Evolutionary conservation across 2,797 vertebrate species (phyloP).

Genomic region (Pachyuromys duprasi): DNA sequence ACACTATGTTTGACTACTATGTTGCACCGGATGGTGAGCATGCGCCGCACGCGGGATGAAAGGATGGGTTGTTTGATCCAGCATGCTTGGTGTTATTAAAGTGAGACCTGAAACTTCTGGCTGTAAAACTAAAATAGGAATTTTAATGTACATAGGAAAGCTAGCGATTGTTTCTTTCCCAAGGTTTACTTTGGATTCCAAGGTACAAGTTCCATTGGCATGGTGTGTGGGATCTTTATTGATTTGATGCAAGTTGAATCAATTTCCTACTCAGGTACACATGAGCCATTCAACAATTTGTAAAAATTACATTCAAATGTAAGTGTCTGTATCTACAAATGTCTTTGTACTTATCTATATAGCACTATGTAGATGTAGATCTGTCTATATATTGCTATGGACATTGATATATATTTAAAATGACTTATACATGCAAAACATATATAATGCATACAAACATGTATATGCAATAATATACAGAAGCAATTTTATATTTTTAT

Average conservation of each 20-base stretch:
- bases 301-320: neutral
- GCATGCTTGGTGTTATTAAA: neutral
- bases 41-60: rapidly evolving
- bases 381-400: neutral
- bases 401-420: neutral
- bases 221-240: neutral
- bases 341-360: neutral
- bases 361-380: too few relatives aligned
- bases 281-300: neutral
- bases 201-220: neutral
- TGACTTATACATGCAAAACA: neutral
- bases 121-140: neutral
- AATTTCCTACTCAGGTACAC: neutral
- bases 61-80: neutral
- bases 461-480: neutral
- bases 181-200: neutral
- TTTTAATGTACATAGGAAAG: neutral
- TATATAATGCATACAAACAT: neutral
- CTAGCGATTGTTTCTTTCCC: neutral
- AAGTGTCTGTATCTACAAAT: neutral
- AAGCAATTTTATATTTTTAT: neutral
- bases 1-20: conserved; percentile 95
- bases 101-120: neutral
- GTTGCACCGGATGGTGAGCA: conserved; percentile 92
- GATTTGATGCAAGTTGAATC: neutral